These are phyloP conservation scores for Mystacides longicornis DNA, from an alignment of 2,888 invertebrate genomes.

Conservation along the genomic window DNA sequence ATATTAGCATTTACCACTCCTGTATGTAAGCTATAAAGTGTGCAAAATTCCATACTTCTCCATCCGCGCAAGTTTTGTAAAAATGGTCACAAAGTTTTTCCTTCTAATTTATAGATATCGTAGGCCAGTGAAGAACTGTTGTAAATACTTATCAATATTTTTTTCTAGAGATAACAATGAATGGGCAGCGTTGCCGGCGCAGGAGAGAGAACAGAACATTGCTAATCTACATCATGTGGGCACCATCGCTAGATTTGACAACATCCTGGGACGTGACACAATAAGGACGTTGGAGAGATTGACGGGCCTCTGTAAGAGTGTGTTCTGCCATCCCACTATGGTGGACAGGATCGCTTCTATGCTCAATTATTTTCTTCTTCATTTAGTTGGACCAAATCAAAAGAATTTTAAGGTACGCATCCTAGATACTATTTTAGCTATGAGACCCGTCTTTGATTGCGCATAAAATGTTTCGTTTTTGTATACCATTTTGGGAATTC, in stretches of 20 bases:
- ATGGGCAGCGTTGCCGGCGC: slow-evolving; percentile 61
- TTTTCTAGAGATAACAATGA: slow-evolving; percentile 38
- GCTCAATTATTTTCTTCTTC: slow-evolving; percentile 88
- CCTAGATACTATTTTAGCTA: not conserved
- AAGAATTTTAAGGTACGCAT: slow-evolving; percentile 75
- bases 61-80: too few relatives aligned
- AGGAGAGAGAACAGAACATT: slow-evolving; percentile 70
- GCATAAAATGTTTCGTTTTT: too few relatives aligned
- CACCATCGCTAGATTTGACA: slow-evolving; percentile 84
- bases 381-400: slow-evolving; percentile 87
- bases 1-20: not conserved
- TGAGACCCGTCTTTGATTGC: too few relatives aligned
- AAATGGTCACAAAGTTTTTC: too few relatives aligned
- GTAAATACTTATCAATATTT: slow-evolving; percentile 5
- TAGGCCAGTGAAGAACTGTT: too few relatives aligned
- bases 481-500: too few relatives aligned
- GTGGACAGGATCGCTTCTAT: slow-evolving; percentile 90
- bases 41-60: too few relatives aligned
- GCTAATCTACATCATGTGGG: slow-evolving; percentile 67
- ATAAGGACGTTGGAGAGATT: slow-evolving; percentile 74
- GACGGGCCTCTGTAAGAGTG: slow-evolving; percentile 63
- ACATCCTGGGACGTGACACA: slow-evolving; percentile 84
- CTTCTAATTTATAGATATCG: too few relatives aligned
- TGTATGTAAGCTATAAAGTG: too few relatives aligned
- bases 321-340: slow-evolving; percentile 86